Evolutionary conservation across 2,797 vertebrate species (phyloP).

Genomic region (Acanthis flammea): DNA sequence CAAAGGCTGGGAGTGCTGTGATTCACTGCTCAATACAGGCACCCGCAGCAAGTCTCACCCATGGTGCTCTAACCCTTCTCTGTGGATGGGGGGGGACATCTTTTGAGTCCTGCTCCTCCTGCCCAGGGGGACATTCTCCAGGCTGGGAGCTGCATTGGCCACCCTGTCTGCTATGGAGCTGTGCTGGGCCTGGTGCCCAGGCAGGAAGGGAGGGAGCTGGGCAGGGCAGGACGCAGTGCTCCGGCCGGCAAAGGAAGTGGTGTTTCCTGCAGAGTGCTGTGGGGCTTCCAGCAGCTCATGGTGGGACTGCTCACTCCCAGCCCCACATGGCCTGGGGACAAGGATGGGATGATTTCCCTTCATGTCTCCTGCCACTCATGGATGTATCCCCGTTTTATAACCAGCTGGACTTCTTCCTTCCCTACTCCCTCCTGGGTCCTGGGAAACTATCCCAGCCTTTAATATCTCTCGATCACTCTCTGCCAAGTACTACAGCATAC

Average conservation of each 20-base stretch:
- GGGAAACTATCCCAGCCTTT: neutral
- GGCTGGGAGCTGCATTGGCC: neutral
- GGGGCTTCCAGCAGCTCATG: neutral
- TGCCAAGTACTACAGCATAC: neutral
- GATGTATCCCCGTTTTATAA: neutral
- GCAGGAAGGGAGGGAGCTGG: slow-evolving; percentile 58
- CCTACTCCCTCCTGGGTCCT: neutral
- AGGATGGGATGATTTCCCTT: neutral
- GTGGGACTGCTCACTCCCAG: neutral
- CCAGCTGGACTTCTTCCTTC: neutral
- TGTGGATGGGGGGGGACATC: fast-evolving
- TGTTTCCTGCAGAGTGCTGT: neutral
- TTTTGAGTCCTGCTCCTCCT: neutral
- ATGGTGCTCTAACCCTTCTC: neutral
- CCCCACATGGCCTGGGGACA: fast-evolving
- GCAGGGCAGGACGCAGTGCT: neutral
- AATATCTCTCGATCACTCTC: neutral
- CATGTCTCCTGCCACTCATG: too few species aligned
- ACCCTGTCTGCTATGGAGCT: neutral
- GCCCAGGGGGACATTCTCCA: neutral
- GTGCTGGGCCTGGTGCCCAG: neutral
- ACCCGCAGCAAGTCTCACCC: neutral
- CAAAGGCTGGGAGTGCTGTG: neutral
- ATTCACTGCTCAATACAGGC: neutral
- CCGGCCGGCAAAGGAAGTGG: neutral